Percentiles rank a stretch among this genome's conserved stretches.
phyloP scores from a whole-genome alignment of 2,113 vertebrate species.

The Burhinus bistriatus region DNA sequence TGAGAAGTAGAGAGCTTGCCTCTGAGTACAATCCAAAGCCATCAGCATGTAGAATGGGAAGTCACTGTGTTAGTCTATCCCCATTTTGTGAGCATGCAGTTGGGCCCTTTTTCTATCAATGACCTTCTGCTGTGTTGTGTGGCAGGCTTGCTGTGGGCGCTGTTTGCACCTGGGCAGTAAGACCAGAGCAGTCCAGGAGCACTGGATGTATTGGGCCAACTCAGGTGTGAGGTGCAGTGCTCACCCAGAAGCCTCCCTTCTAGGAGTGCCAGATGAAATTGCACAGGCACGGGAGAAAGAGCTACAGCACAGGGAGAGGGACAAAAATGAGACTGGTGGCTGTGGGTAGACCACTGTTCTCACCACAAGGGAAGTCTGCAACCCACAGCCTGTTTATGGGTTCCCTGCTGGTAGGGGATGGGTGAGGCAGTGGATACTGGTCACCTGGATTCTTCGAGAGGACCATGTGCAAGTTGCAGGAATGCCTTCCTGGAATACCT shows the following conservation, averaged over 20 bases:
- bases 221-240: neutral
- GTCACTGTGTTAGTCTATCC: accelerated
- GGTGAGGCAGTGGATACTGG: neutral
- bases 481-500: neutral
- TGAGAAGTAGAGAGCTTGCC: neutral
- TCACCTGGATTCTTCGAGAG: neutral
- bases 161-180: neutral
- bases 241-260: neutral
- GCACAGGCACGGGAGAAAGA: neutral
- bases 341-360: neutral
- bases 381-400: neutral
- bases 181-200: neutral
- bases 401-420: neutral
- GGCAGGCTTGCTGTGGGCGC: neutral
- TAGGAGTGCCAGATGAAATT: neutral
- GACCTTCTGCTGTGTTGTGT: neutral
- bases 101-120: neutral
- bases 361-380: neutral
- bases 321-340: neutral
- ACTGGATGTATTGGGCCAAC: neutral
- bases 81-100: accelerated
- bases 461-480: neutral
- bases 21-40: neutral
- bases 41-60: accelerated
- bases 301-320: neutral